Percentiles rank a stretch among this genome's conserved stretches.
Evolutionary conservation across 1,140 invertebrate species (phyloP).

Genomic region (Aphelenchoides besseyi): DNA sequence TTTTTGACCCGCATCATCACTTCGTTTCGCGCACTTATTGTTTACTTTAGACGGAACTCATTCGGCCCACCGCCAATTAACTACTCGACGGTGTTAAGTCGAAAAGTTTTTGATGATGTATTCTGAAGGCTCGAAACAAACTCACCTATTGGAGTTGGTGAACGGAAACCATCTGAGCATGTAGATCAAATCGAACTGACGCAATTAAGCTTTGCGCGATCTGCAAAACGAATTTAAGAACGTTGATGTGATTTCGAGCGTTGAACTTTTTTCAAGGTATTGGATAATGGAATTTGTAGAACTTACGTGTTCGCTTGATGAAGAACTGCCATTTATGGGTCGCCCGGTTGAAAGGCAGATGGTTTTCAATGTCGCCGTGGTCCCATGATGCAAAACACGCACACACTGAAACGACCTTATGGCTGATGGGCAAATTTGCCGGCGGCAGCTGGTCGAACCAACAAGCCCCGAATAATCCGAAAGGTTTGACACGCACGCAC

Average conservation of each 20-base stretch:
- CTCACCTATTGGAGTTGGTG: no score
- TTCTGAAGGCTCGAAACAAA: no score
- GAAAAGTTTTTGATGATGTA: background rate
- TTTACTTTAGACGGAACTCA: background rate
- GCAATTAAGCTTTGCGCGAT: no score
- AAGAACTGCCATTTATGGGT: background rate
- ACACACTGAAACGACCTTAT: no score
- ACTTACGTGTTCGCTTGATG: background rate
- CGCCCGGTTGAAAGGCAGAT: background rate
- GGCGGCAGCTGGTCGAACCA: no score
- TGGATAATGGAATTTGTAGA: no score
- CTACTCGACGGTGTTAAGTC: background rate
- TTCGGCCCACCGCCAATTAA: constrained; percentile 6
- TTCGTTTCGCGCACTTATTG: constrained; percentile 1
- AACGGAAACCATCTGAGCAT: no score
- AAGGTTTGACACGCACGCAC: background rate
- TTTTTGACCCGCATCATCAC: background rate
- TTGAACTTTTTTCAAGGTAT: no score
- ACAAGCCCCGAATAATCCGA: background rate
- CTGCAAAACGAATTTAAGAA: no score
- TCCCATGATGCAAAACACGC: background rate
- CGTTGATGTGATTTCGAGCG: no score
- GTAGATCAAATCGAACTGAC: no score
- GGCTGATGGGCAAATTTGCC: no score
- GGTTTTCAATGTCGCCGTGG: background rate